Evolutionary conservation across 2,113 vertebrate genomes (phyloP).

Genomic region (Melanerpes aurifrons): DNA sequence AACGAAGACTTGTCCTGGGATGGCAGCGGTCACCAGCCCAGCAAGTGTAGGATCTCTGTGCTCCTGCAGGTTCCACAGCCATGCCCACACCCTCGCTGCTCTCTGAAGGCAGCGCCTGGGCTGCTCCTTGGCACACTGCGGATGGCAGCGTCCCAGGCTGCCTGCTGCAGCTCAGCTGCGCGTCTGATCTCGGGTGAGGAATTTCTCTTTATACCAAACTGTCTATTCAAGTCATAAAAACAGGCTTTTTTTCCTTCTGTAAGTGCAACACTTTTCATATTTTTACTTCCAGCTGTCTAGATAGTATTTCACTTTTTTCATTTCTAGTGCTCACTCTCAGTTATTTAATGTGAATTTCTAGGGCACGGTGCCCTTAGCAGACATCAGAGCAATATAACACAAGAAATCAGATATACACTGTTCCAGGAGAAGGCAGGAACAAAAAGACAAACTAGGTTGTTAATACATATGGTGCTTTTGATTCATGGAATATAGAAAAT

Average conservation of each 20-base stretch:
- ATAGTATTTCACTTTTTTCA: constrained; percentile 73
- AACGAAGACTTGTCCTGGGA: neutral
- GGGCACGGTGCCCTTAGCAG: constrained; percentile 74
- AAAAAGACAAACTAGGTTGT: constrained; percentile 57
- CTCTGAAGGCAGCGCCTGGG: neutral
- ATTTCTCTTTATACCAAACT: constrained; percentile 61
- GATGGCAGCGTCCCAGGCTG: neutral
- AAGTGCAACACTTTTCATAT: constrained; percentile 67
- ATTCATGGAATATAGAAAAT: constrained; percentile 68
- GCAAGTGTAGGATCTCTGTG: neutral
- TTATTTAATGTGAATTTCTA: constrained; percentile 74
- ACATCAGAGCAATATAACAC: constrained; percentile 65
- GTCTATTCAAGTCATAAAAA: constrained; percentile 58
- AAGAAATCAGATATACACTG: constrained; percentile 55
- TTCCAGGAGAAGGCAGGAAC: constrained; percentile 49
- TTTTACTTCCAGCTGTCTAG: constrained; percentile 72
- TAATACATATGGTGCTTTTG: constrained; percentile 51
- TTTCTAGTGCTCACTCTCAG: constrained; percentile 59
- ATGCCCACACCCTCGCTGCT: rapidly evolving
- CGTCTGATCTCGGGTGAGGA: neutral
- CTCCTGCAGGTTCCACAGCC: neutral
- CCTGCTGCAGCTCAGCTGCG: neutral
- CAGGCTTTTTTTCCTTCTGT: constrained; percentile 47
- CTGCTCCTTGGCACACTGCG: neutral
- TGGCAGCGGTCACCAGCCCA: neutral